Evolutionary conservation across 1,140 invertebrate genomes (phyloP).

Genomic region (Planococcus citri): DNA sequence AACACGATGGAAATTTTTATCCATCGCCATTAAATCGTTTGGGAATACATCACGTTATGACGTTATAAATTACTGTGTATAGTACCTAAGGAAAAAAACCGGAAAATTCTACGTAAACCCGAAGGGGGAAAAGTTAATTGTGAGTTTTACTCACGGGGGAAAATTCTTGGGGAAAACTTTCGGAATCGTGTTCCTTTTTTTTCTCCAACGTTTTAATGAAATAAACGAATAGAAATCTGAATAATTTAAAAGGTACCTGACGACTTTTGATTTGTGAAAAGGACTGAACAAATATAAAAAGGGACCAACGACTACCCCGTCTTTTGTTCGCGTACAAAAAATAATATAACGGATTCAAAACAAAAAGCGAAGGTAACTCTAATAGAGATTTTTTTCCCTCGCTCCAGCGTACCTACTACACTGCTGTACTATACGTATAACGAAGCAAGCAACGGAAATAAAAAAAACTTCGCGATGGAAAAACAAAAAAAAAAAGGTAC

Average conservation of each 20-base stretch:
- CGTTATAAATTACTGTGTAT: slow-evolving; percentile 15
- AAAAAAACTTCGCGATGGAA: slow-evolving; percentile 8
- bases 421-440: no score
- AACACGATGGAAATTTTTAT: not conserved
- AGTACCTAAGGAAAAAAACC: slow-evolving; percentile 10
- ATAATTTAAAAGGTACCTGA: slow-evolving; percentile 12
- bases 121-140: slow-evolving; percentile 18
- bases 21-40: slow-evolving; percentile 14
- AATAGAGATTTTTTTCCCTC: slow-evolving; percentile 14
- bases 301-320: slow-evolving; percentile 1
- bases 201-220: slow-evolving; percentile 9
- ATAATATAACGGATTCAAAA: slow-evolving; percentile 15
- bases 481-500: slow-evolving; percentile 6
- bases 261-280: slow-evolving; percentile 17
- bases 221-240: slow-evolving; percentile 19
- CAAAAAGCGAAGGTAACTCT: slow-evolving; percentile 14
- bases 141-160: slow-evolving; percentile 13
- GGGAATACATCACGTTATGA: slow-evolving; percentile 16
- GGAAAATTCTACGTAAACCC: slow-evolving; percentile 4
- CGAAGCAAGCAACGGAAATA: slow-evolving; percentile 5
- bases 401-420: not conserved
- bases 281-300: slow-evolving; percentile 10
- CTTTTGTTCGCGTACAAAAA: not conserved
- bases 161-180: slow-evolving; percentile 19
- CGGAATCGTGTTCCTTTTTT: slow-evolving; percentile 12